phyloP scores from a whole-genome alignment of 2,888 invertebrate genomes.

The Caenorhabditis uteleia region DNA sequence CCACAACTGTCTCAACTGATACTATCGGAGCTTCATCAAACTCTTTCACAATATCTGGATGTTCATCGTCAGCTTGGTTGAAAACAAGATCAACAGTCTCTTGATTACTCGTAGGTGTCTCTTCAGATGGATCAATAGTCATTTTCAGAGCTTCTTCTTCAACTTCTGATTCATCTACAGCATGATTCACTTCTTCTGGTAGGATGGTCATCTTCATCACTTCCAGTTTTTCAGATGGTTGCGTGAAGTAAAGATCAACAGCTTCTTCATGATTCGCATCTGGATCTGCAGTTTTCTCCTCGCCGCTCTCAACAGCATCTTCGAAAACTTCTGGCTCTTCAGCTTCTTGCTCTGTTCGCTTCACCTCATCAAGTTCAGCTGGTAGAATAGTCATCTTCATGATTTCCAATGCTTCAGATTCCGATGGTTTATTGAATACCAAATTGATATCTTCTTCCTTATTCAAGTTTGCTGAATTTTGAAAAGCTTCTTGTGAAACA shows the following conservation, averaged over 20 bases:
- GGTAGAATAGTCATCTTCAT: not conserved
- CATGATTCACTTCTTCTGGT: not conserved
- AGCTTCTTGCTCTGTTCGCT: not conserved
- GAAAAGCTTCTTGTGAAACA: not conserved
- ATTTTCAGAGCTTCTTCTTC: not conserved
- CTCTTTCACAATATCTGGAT: not conserved
- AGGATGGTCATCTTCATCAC: not conserved
- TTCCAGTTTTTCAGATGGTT: too few species aligned
- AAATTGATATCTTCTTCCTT: not conserved
- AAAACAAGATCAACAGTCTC: not conserved
- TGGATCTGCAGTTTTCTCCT: not conserved
- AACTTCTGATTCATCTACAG: not conserved
- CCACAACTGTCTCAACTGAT: not conserved
- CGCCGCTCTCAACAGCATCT: slow-evolving; percentile 7
- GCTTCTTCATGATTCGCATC: slow-evolving; percentile 1
- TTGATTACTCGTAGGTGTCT: too few species aligned
- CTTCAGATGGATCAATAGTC: too few species aligned
- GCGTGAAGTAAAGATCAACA: too few species aligned
- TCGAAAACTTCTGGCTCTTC: not conserved
- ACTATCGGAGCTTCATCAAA: not conserved
- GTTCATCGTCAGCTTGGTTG: not conserved
- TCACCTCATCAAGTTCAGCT: not conserved
- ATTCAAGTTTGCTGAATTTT: not conserved
- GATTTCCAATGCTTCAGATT: not conserved
- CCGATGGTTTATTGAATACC: not conserved